These are phyloP conservation scores for Bombus consobrinus DNA, from an alignment of 1,140 invertebrate genomes.

Conservation along the genomic window DNA sequence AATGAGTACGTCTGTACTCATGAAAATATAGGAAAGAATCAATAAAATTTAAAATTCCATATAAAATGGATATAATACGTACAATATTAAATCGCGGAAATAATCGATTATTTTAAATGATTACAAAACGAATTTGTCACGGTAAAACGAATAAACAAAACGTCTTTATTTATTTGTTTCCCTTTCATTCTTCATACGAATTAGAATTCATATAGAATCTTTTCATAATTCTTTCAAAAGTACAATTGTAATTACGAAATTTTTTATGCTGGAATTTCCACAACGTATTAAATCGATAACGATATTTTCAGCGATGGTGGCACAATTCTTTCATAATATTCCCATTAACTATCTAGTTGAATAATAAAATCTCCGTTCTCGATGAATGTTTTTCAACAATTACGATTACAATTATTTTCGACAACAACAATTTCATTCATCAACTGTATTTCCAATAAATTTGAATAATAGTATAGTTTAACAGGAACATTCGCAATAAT, in stretches of 20 bases:
- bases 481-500: background rate
- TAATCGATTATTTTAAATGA: background rate
- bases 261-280: background rate
- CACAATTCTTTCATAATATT: background rate
- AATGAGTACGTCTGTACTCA: too few relatives aligned
- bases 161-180: too few relatives aligned
- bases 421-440: background rate
- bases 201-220: background rate
- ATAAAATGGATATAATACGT: background rate
- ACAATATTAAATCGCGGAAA: background rate
- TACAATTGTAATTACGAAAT: background rate
- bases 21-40: too few relatives aligned
- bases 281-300: background rate
- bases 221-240: background rate
- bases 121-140: background rate
- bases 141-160: background rate
- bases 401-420: background rate
- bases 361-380: background rate
- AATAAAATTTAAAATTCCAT: background rate
- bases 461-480: background rate
- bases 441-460: background rate
- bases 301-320: background rate
- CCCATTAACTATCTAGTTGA: background rate
- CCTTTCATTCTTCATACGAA: background rate
- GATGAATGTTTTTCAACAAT: background rate